Percentiles rank a stretch among this genome's conserved stretches.
These are phyloP conservation scores for Herpailurus yagouaroundi DNA, from an alignment of 2,113 vertebrate species.

Conservation along the genomic window DNA sequence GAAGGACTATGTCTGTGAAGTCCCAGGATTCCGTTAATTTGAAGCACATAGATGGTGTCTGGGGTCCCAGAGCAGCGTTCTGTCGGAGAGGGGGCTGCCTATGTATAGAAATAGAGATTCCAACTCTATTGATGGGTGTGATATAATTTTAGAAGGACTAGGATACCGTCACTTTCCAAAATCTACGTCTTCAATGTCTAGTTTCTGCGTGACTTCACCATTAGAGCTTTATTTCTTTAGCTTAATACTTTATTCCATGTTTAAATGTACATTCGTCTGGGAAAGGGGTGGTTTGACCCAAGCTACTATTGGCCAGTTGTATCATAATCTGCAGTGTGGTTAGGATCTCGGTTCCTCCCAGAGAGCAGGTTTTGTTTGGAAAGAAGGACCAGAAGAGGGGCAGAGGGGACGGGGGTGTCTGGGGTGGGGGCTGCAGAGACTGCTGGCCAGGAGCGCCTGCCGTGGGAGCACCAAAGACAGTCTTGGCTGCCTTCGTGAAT, in stretches of 20 bases:
- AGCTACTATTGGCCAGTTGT: neutral
- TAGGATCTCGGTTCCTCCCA: neutral
- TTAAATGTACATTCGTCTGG: neutral
- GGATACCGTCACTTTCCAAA: conserved; percentile 52
- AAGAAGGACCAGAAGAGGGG: neutral
- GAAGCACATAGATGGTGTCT: neutral
- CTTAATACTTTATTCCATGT: conserved; percentile 4
- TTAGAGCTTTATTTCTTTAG: conserved; percentile 45
- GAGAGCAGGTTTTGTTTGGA: neutral
- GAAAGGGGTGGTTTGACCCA: neutral
- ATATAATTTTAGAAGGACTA: conserved; percentile 47
- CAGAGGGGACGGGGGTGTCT: neutral
- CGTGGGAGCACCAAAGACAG: neutral
- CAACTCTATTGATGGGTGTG: neutral
- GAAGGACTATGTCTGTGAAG: neutral
- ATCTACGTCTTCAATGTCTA: conserved; percentile 51
- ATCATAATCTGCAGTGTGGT: neutral
- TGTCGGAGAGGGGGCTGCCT: neutral
- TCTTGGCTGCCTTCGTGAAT: conserved; percentile 50
- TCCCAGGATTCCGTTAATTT: neutral
- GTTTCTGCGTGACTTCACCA: conserved; percentile 43
- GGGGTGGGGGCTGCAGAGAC: neutral
- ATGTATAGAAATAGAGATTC: conserved; percentile 21
- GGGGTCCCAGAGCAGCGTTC: neutral
- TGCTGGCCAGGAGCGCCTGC: neutral